A percentile compares a stretch with the other conserved stretches of the same genome.
These are phyloP conservation scores for Watsonalla cultraria DNA, from an alignment of 2,888 invertebrate species.

Conservation along the genomic window DNA sequence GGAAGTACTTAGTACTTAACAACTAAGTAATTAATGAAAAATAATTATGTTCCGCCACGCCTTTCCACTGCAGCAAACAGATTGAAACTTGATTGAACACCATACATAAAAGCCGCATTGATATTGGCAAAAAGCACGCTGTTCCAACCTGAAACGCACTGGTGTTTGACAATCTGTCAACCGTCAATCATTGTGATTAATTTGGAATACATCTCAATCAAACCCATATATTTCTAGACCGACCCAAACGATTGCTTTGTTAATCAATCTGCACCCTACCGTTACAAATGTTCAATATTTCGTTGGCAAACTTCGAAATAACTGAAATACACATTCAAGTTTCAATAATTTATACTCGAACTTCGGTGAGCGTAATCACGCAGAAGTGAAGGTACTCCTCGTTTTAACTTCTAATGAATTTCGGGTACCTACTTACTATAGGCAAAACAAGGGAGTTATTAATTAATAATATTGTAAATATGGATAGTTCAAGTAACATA, in stretches of 20 bases:
- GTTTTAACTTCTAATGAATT: no score
- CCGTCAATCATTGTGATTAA: slow-evolving; percentile 31
- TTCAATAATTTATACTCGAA: not conserved
- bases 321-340: not conserved
- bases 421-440: no score
- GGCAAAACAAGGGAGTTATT: no score
- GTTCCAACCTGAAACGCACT: slow-evolving; percentile 4
- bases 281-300: not conserved
- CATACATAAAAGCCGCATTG: no score
- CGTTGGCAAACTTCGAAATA: not conserved
- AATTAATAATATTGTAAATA: no score
- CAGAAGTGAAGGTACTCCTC: not conserved
- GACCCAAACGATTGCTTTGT: not conserved
- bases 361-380: not conserved
- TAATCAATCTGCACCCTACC: not conserved
- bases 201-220: slow-evolving; percentile 12
- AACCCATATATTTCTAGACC: not conserved
- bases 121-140: not conserved
- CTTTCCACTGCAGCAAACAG: no score
- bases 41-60: no score
- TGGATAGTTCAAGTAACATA: no score
- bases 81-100: no score
- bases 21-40: no score
- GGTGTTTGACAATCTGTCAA: slow-evolving; percentile 21
- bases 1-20: no score